Percentiles rank a stretch among this genome's conserved stretches.
These are phyloP conservation scores for Centrocercus urophasianus DNA, from an alignment of 2,113 vertebrate genomes.

Conservation along the genomic window DNA sequence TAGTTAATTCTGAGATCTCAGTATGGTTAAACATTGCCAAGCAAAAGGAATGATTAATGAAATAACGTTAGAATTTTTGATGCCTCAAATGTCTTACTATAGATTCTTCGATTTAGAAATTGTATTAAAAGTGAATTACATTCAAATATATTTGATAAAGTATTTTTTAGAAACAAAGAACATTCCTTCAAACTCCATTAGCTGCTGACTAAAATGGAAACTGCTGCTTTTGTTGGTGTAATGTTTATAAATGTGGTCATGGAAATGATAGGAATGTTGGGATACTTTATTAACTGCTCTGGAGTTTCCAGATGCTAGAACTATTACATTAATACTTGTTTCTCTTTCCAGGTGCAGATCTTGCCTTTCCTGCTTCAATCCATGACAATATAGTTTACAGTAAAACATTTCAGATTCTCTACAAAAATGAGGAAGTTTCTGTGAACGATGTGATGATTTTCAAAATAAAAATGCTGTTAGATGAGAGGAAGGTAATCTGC, in stretches of 20 bases:
- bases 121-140: background rate
- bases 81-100: background rate
- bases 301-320: background rate
- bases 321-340: conserved; percentile 34
- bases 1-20: background rate
- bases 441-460: conserved; percentile 96
- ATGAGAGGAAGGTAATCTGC: conserved; percentile 92
- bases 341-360: conserved; percentile 83
- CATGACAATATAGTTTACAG: conserved; percentile 93
- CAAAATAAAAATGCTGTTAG: conserved; percentile 97
- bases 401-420: conserved; percentile 99
- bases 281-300: background rate
- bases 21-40: background rate
- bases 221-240: background rate
- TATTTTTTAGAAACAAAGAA: background rate
- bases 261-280: background rate
- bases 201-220: background rate
- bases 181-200: background rate
- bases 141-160: background rate
- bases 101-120: background rate
- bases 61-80: background rate
- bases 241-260: background rate
- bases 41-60: background rate
- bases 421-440: conserved; percentile 97
- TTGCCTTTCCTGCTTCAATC: conserved; percentile 93